These are phyloP conservation scores for Phacellophora camtschatica DNA, from an alignment of 30 jellyfish, hydroid and myxozoan genomes.

Conservation along the genomic window DNA sequence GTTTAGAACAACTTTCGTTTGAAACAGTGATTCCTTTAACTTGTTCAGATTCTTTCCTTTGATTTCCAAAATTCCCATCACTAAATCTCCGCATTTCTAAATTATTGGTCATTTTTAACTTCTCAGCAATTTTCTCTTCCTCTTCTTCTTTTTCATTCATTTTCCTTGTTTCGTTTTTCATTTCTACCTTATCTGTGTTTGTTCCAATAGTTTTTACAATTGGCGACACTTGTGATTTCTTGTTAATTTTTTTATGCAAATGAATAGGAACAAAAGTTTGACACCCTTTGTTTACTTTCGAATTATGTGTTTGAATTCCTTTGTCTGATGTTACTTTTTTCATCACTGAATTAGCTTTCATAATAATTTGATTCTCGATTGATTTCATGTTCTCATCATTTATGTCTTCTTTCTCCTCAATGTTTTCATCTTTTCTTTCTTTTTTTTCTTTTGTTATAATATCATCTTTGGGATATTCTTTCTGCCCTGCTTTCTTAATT, in stretches of 20 bases:
- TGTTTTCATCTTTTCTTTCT: too few relatives aligned
- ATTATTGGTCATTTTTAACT: neutral
- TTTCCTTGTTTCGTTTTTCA: neutral
- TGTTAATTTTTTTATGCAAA: conserved; percentile 29
- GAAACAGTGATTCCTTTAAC: neutral
- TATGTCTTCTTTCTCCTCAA: too few relatives aligned
- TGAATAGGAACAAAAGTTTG: conserved; percentile 56
- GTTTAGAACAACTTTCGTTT: neutral
- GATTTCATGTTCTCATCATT: too few relatives aligned
- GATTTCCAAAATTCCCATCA: neutral
- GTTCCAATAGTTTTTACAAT: conserved; percentile 27
- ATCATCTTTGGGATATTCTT: too few relatives aligned
- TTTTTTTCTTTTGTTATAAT: too few relatives aligned
- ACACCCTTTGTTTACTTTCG: conserved; percentile 17
- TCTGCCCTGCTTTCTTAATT: too few relatives aligned
- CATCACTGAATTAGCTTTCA: too few relatives aligned
- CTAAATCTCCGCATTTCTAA: neutral
- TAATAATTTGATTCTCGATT: too few relatives aligned
- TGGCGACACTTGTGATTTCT: conserved; percentile 47
- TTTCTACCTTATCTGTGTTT: conserved; percentile 3
- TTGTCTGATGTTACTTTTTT: neutral
- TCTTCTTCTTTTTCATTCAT: neutral
- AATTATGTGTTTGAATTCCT: neutral
- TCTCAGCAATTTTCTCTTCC: neutral
- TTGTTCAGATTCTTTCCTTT: neutral